A percentile compares a stretch with the other conserved stretches of the same genome.
These are phyloP conservation scores for Sinocyclocheilus grahami DNA, from an alignment of 2,113 vertebrate species.

Conservation along the genomic window DNA sequence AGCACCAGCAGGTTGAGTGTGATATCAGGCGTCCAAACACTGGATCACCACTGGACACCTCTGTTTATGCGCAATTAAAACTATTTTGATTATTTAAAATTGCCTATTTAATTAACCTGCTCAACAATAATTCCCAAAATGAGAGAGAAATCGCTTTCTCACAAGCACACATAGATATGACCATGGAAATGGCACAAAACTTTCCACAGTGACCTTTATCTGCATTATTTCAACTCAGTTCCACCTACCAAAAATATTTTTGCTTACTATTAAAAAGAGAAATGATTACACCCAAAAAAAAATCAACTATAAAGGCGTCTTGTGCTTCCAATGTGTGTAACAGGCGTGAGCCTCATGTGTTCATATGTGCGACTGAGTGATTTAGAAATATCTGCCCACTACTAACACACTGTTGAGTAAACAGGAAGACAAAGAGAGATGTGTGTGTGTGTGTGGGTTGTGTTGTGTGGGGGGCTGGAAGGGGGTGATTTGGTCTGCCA, in stretches of 20 bases:
- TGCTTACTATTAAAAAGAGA: constrained; percentile 9
- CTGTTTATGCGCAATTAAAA: constrained; percentile 19
- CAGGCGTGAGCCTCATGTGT: neutral
- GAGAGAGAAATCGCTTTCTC: neutral
- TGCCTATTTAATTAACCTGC: neutral
- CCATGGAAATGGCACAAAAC: neutral
- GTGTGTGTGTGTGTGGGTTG: neutral
- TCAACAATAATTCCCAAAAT: neutral
- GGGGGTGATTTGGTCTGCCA: constrained; percentile 15
- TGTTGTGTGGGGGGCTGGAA: neutral
- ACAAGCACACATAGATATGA: neutral
- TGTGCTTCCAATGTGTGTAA: constrained; percentile 13
- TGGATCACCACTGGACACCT: neutral
- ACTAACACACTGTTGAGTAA: neutral
- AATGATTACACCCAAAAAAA: neutral
- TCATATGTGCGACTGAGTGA: neutral
- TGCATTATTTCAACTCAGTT: constrained; percentile 5
- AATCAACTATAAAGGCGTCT: neutral
- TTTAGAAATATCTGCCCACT: constrained; percentile 28
- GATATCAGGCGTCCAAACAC: neutral
- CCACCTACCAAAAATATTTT: constrained; percentile 8
- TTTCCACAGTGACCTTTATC: neutral
- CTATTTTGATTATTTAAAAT: neutral
- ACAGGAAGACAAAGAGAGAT: constrained; percentile 1
- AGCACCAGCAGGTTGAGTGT: constrained; percentile 16